Base-by-base conservation (phyloP, 2,113 vertebrate species). In the Gavia stellata region DNA sequence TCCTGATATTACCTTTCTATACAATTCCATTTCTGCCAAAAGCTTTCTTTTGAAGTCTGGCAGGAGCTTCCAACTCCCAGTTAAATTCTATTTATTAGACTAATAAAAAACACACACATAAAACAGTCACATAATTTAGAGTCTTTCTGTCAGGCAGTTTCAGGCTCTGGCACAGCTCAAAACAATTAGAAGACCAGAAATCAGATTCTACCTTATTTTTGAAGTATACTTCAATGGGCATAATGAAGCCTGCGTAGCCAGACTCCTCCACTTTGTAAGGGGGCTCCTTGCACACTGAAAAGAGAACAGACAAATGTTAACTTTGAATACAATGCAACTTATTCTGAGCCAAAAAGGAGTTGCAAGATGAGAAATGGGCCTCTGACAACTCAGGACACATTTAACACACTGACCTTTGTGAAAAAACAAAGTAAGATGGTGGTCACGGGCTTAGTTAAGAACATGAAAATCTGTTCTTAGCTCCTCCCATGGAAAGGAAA, bases 151-250 rank as follows among this genome's bases (percentile, higher is more conserved):
- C 95, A 95, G 75, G 88, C 91, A 61, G 63, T 95, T 96, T 81
- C 65, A 88, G 87, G 77, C 79, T 96, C 96, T 97, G 95, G 94
- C 90, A 92, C 75, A 90, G 85, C 92, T 96, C 96, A 96, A 92
- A 95, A 95, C 95, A 97, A 96, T 95, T 90, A 94, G 63, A 88
- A 70, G 81, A 95, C 72, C 63, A 94, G 80, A 84, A 96, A 94
- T 95, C 61, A 89, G 83, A 95, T 82, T 94, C 73, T 97, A 99
- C 99, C 99, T 99, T 99, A 98, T 99, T 99, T 97, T 99, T 99
- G 98, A 99, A 99, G 98, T 99, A 98, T 90, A 99, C 99, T 97
- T 99, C 99, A 81, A 99, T 99, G 61, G 99, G 99, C 99, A 99
- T 99, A 96, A 99, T 99, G 98, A 99, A 99, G 88, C 99, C 99